phyloP scores from a whole-genome alignment of 2,113 vertebrate genomes.

The Dromas ardeola region DNA sequence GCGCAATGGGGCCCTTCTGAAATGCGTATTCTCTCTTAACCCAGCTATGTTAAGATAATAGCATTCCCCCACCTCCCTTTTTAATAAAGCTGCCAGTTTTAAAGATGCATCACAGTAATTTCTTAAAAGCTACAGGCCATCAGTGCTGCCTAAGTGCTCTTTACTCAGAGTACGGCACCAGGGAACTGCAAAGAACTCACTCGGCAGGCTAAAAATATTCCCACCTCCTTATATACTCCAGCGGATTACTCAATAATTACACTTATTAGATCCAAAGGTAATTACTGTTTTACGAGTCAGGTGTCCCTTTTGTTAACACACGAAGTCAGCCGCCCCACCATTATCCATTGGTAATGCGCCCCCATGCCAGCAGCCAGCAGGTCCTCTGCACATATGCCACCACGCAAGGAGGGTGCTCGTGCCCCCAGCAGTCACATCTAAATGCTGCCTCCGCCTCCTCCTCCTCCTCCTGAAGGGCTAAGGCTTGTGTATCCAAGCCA shows the following conservation, averaged over 20 bases:
- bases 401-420: neutral
- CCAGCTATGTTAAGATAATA: neutral
- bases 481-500: neutral
- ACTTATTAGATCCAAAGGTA: neutral
- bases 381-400: neutral
- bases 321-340: neutral
- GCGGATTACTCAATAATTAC: conserved; percentile 34
- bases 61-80: conserved; percentile 26
- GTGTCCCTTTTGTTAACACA: neutral
- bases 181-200: neutral
- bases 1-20: neutral
- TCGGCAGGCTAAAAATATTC: neutral
- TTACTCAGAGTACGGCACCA: neutral
- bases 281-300: conserved; percentile 19
- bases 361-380: neutral
- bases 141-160: conserved; percentile 26
- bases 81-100: conserved; percentile 47
- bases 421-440: neutral
- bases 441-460: neutral
- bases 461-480: neutral
- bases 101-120: conserved; percentile 34
- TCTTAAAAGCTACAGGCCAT: conserved; percentile 41
- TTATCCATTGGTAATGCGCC: neutral
- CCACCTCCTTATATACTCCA: conserved; percentile 13
- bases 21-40: neutral